Base-by-base conservation (phyloP, 2,888 invertebrate genomes). In the Metallyticus violacea region DNA sequence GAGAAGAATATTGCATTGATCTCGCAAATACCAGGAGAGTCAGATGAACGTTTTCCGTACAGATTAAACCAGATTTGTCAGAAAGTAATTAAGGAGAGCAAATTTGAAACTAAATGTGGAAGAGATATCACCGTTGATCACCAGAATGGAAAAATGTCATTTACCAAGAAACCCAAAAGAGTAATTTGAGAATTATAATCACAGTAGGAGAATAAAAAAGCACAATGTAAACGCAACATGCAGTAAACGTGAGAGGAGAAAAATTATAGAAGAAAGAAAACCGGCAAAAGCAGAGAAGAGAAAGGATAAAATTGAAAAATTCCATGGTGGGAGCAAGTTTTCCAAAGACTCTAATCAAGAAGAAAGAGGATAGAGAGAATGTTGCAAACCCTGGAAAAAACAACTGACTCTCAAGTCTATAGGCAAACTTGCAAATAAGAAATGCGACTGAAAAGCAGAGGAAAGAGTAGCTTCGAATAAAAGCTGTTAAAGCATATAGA, bases 301-400 rank as follows among this genome's bases (percentile, higher is more conserved):
- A 92, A 89, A 89, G 89, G 89, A 83, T 85, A n/a, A 82, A 88
- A 79, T 90, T 83, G 89, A 91, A 78, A 90, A 91, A 27, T 90
- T 91, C 29, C 90, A 92, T 89, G 97, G 97, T 91, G 92, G 93
- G 81, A 93, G 97, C 27, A 91, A 93, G 90, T 97, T 97, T 92
- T 97, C 92, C 97, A 77, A 92, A 91, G 78, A 90, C 92, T 3
- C 90, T 91, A 85, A 94, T 95, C 1, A 92, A 92, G 86, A 93
- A 92, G 89, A 93, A 92, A 78, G 89, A 90, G 81, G 92, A 91
- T 85, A 90, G 89, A 82, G 91, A 91, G 87, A 91, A 90, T 9
- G 91, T 91, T 2, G 92, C 93, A 77, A 91, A 95, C 95, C 95
- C 88, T 96, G 95, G 9, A 93, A 93, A 85, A 95, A 95, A 89